These are phyloP conservation scores for Drosophila parthenogenetica DNA, from an alignment of 2,888 invertebrate species.

Conservation along the genomic window DNA sequence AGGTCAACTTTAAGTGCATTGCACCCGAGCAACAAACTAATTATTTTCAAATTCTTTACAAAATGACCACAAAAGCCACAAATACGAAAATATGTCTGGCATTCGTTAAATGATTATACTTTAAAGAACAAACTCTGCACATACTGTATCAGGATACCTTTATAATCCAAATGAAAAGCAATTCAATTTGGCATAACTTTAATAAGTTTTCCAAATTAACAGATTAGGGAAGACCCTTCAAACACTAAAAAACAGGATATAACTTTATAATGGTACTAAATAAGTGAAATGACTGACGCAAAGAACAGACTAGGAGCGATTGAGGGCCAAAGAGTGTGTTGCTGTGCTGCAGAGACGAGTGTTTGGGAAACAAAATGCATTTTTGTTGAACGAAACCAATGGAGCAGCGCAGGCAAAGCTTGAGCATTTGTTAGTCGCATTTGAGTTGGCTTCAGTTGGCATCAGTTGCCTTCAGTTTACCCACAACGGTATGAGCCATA, in stretches of 20 bases:
- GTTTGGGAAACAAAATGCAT: slow-evolving; percentile 28
- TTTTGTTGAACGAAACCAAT: slow-evolving; percentile 12
- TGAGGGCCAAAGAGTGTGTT: too few relatives aligned
- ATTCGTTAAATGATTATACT: slow-evolving; percentile 46
- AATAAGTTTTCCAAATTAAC: background rate
- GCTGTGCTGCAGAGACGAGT: too few relatives aligned
- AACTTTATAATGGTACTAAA: slow-evolving; percentile 17
- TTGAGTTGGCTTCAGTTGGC: slow-evolving; percentile 17
- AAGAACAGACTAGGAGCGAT: background rate
- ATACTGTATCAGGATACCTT: too few relatives aligned
- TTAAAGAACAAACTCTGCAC: too few relatives aligned
- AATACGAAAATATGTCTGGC: slow-evolving; percentile 46
- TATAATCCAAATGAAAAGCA: too few relatives aligned
- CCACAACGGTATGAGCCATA: slow-evolving; percentile 44
- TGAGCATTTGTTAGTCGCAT: slow-evolving; percentile 26
- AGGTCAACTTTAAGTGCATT: slow-evolving; percentile 43
- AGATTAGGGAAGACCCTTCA: slow-evolving; percentile 1
- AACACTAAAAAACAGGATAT: background rate
- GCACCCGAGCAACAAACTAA: slow-evolving; percentile 66
- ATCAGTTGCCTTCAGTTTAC: slow-evolving; percentile 22
- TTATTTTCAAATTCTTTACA: slow-evolving; percentile 51
- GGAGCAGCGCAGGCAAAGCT: slow-evolving; percentile 16
- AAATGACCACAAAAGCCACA: slow-evolving; percentile 46
- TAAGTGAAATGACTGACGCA: slow-evolving; percentile 32
- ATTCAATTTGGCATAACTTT: background rate